Evolutionary conservation across 2,888 invertebrate species (phyloP), one percentile per base, ranked within the genome.

Genomic region (Anorthoa munda): DNA sequence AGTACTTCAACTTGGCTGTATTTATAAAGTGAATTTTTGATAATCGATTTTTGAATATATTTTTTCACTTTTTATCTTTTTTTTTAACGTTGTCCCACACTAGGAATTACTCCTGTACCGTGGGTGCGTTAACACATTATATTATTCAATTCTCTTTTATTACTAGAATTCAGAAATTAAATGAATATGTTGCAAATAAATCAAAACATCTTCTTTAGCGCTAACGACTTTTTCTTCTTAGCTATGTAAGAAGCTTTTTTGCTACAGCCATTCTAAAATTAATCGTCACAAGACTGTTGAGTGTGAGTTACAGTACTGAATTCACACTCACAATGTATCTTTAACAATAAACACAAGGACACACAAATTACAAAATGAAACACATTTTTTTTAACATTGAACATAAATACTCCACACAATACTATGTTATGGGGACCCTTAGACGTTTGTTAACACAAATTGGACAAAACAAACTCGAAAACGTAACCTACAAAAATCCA

Each of bases 1-100:
- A 46, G 78, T 75, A 77, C 75, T 79, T 75, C 68, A 81, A 81
- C 58, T 72, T 75, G 65, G 63, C 66, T 39, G 51, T 56, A 72
- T 86, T 87, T 86, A 87, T 88, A 88, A 87, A 89, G 88, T 88
- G 88, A 88, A 89, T 87, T 89, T 87, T 89, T 84, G 86, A 81
- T 75, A 59, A 71, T 55, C 48, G 31, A 26, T 13, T 15, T 45
- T 46, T 45, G 45, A 60, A 60, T 9, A 39, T 58, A 59, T n/a
- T 11, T 46, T 59, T 65, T 60, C 2, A 31, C 7, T 31, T 31
- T 26, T 26, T 26, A 31, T 31, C 7, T 31, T 31, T 31, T 26
- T 7, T 31, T 31, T 31, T 7, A 31, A 31, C 31, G 31, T 31
- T 5, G 31, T 2, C 31, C 31, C 31, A 31, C 31, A 31, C 31